Conservation (phyloP, 37 sponge, comb jelly and placozoan species). For the Petrosia ficiformis region DNA sequence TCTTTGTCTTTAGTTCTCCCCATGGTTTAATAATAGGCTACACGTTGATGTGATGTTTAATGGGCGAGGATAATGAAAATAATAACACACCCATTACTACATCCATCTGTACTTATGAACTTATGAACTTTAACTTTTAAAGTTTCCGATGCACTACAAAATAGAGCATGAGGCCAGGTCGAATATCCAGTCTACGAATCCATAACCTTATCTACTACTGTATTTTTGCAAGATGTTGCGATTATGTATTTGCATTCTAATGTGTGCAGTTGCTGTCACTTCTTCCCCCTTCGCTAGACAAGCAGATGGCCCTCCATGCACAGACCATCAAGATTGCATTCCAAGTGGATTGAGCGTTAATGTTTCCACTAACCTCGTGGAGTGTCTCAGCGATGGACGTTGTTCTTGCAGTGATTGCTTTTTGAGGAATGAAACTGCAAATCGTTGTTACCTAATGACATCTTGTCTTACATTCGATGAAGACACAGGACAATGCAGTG, state of each 20-base stretch:
- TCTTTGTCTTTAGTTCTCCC: neutral
- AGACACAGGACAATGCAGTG: slow-evolving; percentile 8
- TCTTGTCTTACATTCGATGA: slow-evolving; percentile 8
- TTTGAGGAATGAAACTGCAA: neutral
- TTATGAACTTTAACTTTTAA: too few relatives aligned
- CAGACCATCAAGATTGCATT: neutral
- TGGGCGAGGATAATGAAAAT: neutral
- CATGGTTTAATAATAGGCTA: neutral
- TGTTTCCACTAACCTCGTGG: neutral
- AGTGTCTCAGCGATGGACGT: slow-evolving; percentile 7
- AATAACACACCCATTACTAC: too few relatives aligned
- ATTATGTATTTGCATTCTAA: too few relatives aligned
- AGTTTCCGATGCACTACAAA: too few relatives aligned
- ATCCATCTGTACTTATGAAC: too few relatives aligned
- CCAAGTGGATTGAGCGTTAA: neutral
- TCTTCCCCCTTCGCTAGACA: neutral
- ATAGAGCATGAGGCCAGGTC: too few relatives aligned
- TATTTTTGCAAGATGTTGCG: too few relatives aligned
- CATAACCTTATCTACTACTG: too few relatives aligned
- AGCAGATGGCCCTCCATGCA: neutral
- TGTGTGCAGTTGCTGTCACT: neutral
- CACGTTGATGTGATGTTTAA: neutral
- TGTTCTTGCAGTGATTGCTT: slow-evolving; percentile 59
- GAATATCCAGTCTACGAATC: too few relatives aligned
- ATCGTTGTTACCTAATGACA: slow-evolving; percentile 6